These are phyloP conservation scores for Neofelis nebulosa DNA, from an alignment of 2,113 vertebrate genomes.

Conservation along the genomic window DNA sequence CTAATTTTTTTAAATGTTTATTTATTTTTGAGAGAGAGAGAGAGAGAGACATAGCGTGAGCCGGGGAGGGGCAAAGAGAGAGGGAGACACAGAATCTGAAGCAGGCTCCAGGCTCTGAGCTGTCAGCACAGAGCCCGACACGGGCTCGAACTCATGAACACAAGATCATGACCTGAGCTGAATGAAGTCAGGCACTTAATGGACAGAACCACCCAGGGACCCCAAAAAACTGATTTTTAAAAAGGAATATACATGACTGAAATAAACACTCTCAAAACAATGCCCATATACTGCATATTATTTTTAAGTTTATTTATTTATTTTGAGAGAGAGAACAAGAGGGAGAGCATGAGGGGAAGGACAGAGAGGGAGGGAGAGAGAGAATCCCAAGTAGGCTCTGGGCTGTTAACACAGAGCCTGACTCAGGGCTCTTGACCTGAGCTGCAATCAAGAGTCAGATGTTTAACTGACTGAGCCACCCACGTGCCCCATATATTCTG, in stretches of 20 bases:
- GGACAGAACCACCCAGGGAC: background rate
- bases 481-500: background rate
- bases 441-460: too few relatives aligned
- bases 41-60: background rate
- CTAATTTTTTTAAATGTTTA: background rate
- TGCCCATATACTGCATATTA: background rate
- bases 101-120: background rate
- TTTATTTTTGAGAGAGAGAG: background rate
- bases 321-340: too few relatives aligned
- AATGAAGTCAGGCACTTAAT: background rate
- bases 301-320: too few relatives aligned
- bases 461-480: too few relatives aligned
- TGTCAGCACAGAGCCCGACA: too few relatives aligned
- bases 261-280: slow-evolving; percentile 16
- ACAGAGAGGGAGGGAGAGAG: too few relatives aligned
- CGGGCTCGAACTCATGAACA: too few relatives aligned
- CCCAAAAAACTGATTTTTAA: slow-evolving; percentile 25
- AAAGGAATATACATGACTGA: background rate
- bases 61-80: background rate
- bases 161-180: background rate
- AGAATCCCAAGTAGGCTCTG: too few relatives aligned
- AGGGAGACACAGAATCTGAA: background rate
- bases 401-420: too few relatives aligned
- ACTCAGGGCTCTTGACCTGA: too few relatives aligned
- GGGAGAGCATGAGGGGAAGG: too few relatives aligned